Evolutionary conservation across 2,113 vertebrate species (phyloP).

Genomic region (Crotalus tigris): DNA sequence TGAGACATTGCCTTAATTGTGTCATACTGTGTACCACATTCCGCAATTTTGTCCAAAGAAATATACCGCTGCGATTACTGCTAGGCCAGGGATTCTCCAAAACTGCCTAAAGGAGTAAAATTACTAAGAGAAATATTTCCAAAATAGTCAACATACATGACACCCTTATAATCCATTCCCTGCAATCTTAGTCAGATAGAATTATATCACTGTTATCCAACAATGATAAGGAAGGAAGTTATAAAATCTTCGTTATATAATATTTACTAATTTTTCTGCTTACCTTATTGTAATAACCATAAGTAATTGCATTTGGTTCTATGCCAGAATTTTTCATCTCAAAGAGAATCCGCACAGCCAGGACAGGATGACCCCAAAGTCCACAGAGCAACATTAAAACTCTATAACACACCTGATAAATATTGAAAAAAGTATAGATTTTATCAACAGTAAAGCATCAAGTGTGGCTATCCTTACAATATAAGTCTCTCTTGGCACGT

Average conservation of each 20-base stretch:
- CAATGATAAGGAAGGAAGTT: background rate
- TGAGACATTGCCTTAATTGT: conserved; percentile 84
- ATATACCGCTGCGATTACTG: conserved; percentile 88
- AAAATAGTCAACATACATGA: background rate
- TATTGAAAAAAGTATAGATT: background rate
- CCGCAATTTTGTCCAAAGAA: conserved; percentile 95
- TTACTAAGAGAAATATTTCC: background rate
- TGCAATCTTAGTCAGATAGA: background rate
- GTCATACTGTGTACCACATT: conserved; percentile 84
- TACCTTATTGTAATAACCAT: conserved; percentile 99
- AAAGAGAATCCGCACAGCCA: conserved; percentile 92
- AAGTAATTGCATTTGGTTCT: conserved; percentile 95
- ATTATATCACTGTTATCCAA: background rate
- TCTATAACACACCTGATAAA: conserved; percentile 90
- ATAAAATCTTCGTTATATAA: background rate
- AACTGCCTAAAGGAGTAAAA: conserved; percentile 77
- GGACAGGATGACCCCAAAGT: conserved; percentile 88
- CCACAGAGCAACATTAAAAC: conserved; percentile 98
- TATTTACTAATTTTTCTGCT: conserved; percentile 20
- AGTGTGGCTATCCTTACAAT: background rate
- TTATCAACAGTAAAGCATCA: background rate
- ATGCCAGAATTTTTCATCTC: conserved; percentile 97
- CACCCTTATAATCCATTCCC: background rate
- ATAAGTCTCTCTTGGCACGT: background rate
- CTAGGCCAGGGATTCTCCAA: conserved; percentile 95